Evolutionary conservation across 2,113 vertebrate species (phyloP).

Genomic region (Eulacestoma nigropectus): DNA sequence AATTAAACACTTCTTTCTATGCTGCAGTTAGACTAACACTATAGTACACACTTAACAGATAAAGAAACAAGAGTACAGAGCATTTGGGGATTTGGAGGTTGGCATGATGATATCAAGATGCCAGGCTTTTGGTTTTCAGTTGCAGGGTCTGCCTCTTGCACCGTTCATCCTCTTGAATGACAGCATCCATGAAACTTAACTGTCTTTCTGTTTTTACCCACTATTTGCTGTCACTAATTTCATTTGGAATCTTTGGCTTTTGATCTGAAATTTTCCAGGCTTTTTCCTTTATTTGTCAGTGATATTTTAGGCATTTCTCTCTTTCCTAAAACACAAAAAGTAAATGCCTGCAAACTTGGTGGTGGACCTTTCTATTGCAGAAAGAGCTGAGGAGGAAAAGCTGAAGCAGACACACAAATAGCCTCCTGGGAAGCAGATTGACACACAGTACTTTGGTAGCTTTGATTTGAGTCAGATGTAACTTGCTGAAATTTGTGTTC

Average conservation of each 20-base stretch:
- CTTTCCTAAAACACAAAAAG: neutral
- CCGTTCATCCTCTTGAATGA: neutral
- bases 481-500: neutral
- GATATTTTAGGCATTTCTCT: neutral
- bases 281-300: neutral
- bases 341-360: neutral
- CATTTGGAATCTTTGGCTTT: neutral
- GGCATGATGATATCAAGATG: neutral
- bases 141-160: neutral
- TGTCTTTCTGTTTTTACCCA: neutral
- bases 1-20: neutral
- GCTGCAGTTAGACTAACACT: neutral
- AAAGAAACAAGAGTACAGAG: neutral
- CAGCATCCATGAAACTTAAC: neutral
- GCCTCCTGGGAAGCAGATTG: neutral
- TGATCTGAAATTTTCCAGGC: neutral
- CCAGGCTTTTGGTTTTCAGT: neutral
- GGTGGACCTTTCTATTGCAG: neutral
- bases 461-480: constrained; percentile 24
- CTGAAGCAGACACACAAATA: constrained; percentile 9
- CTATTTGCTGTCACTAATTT: neutral
- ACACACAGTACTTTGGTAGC: neutral
- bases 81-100: neutral
- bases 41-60: neutral
- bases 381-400: neutral